Conservation (phyloP, 2,797 vertebrate genomes). For the Tapirus indicus region DNA sequence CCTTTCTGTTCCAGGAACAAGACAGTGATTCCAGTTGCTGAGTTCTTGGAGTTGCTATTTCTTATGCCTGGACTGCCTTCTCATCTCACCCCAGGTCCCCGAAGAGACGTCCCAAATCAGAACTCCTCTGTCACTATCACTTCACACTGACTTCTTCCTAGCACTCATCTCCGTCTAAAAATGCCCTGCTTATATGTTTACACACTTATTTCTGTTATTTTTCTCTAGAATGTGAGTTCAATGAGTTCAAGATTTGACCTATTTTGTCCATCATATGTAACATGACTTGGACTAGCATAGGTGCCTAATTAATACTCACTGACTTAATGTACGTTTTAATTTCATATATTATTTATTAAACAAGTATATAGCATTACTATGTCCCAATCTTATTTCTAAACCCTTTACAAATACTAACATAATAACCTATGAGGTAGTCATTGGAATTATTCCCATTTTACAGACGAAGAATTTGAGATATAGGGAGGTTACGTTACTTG, state of each 20-base stretch:
- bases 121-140: neutral
- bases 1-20: neutral
- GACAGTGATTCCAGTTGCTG: neutral
- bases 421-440: neutral
- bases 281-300: neutral
- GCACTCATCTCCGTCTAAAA: neutral
- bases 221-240: neutral
- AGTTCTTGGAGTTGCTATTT: neutral
- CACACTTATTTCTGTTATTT: neutral
- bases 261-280: neutral
- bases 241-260: neutral
- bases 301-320: neutral
- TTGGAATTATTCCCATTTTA: neutral
- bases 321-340: neutral
- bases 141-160: neutral
- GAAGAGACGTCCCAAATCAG: neutral
- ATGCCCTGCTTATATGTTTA: neutral
- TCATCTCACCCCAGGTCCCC: neutral
- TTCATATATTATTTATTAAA: neutral
- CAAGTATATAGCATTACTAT: neutral
- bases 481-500: neutral
- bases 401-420: neutral
- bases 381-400: neutral
- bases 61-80: neutral
- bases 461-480: neutral